Base-by-base conservation (phyloP, 2,797 vertebrate genomes). In the Coccyzus lansbergi region DNA sequence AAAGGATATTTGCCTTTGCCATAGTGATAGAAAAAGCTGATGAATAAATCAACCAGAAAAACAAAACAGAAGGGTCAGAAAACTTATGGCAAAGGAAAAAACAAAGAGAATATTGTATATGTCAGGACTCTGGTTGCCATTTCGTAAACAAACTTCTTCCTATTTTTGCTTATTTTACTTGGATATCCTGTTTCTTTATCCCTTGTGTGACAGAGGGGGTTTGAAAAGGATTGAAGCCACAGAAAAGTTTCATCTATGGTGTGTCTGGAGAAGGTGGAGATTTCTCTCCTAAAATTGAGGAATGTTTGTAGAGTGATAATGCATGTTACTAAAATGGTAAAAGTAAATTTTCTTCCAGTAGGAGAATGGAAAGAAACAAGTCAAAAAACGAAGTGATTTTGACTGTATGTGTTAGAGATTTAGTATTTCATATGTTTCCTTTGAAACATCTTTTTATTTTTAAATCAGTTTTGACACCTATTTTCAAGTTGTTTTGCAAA, bases 181-280 rank as follows among this genome's bases (percentile, higher is more conserved):
- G 96, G 88, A 97, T 83, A 92, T 95, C 96, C 96, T 97, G 96
- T 94, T 94, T 96, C 92, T 94, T 94, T 95, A 78, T 96, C 72
- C 88, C 33, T 15, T 88, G 5, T 93, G 76, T 76, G 33, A 89
- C 93, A 95, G 42, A 78, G 69, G 64, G 86, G 69, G 93, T 96
- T 96, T 95, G 78, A 75, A 88, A 85, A 90, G 91, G 71, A 80
- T 77, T 91, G 84, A 95, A 92, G 38, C 59, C 42, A 36, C 84
- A n/a, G 51, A 84, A 77, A 83, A 74, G 34, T 80, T 93, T 88
- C 22, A 58, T 87, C 76, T 93, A 31, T 64, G 29, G n/a, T 81
- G 16, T 74, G 42, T 81, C 88, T 95, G 59, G 71, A 83, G 90
- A 95, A 70, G 48, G 70, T 55, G 42, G 62, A 62, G 70, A 29